phyloP scores from a whole-genome alignment of 2,797 vertebrate species.

The Acanthurus tractus region DNA sequence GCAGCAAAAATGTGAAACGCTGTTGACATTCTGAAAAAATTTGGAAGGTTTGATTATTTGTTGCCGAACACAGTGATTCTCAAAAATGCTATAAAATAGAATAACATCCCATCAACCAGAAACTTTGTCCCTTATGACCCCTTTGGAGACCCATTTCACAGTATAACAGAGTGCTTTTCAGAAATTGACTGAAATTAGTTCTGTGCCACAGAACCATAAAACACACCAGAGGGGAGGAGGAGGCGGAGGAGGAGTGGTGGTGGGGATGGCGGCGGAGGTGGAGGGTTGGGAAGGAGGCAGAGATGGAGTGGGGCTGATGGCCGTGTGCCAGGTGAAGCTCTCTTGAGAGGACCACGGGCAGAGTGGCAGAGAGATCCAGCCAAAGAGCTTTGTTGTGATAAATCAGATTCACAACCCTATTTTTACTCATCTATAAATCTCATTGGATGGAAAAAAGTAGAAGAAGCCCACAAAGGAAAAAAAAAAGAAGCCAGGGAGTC shows the following conservation, averaged over 20 bases:
- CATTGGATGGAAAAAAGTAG: slow-evolving; percentile 31
- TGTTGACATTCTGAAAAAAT: slow-evolving; percentile 34
- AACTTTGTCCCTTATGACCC: slow-evolving; percentile 56
- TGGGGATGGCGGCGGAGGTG: no score
- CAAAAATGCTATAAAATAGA: slow-evolving; percentile 53
- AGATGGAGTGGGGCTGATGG: slow-evolving; percentile 55
- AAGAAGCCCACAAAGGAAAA: no score
- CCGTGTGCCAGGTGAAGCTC: slow-evolving; percentile 71
- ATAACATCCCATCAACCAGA: slow-evolving; percentile 65
- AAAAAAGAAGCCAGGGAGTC: slow-evolving; percentile 23
- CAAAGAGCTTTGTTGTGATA: slow-evolving; percentile 78
- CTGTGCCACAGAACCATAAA: slow-evolving; percentile 70
- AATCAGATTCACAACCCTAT: slow-evolving; percentile 81
- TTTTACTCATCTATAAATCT: slow-evolving; percentile 83
- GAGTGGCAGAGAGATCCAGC: slow-evolving; percentile 64
- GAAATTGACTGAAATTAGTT: slow-evolving; percentile 76
- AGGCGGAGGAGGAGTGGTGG: no score
- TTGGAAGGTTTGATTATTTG: slow-evolving; percentile 36
- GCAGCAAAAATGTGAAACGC: slow-evolving; percentile 14
- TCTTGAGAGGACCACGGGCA: slow-evolving; percentile 67
- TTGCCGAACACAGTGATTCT: slow-evolving; percentile 49
- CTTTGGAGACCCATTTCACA: slow-evolving; percentile 69
- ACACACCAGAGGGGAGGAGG: neutral
- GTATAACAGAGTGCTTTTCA: slow-evolving; percentile 70
- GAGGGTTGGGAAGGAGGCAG: neutral